Percentiles rank a stretch among this genome's conserved stretches.
Conservation (phyloP, 2,888 invertebrate genomes). For the Papilio gigon region DNA sequence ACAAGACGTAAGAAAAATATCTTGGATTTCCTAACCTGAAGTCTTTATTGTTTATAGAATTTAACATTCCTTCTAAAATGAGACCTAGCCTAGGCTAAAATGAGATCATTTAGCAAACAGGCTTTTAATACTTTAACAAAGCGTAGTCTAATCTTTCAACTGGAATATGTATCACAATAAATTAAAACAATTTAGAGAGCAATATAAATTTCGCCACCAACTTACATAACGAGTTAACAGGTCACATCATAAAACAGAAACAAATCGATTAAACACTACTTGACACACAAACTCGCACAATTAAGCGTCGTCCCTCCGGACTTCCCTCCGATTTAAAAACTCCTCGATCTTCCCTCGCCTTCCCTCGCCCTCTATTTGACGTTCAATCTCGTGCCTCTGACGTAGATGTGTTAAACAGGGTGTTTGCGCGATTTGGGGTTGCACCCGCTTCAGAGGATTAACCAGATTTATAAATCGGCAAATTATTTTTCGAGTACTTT, state of each 20-base stretch:
- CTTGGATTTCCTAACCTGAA: no score
- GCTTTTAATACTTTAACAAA: no score
- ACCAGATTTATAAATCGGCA: constrained; percentile 47
- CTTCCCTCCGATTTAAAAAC: constrained; percentile 62
- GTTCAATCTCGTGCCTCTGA: constrained; percentile 71
- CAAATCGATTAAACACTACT: constrained; percentile 56
- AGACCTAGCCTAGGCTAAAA: no score
- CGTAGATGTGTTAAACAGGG: constrained; percentile 56
- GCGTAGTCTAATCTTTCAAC: no score
- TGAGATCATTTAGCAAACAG: no score
- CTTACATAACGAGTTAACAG: background rate
- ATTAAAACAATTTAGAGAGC: no score
- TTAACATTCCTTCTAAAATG: no score
- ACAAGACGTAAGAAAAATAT: background rate
- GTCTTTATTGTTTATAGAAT: no score
- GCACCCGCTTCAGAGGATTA: constrained; percentile 56
- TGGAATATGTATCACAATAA: no score
- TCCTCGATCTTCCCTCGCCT: constrained; percentile 59
- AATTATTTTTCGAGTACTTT: constrained; percentile 44
- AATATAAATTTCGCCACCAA: background rate
- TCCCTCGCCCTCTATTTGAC: constrained; percentile 58
- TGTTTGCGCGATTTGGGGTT: constrained; percentile 52
- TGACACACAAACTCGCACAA: constrained; percentile 56
- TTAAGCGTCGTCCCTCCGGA: constrained; percentile 49
- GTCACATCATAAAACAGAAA: constrained; percentile 34